These are phyloP conservation scores for Protosalanx chinensis DNA, from an alignment of 2,797 vertebrate species.

Conservation along the genomic window DNA sequence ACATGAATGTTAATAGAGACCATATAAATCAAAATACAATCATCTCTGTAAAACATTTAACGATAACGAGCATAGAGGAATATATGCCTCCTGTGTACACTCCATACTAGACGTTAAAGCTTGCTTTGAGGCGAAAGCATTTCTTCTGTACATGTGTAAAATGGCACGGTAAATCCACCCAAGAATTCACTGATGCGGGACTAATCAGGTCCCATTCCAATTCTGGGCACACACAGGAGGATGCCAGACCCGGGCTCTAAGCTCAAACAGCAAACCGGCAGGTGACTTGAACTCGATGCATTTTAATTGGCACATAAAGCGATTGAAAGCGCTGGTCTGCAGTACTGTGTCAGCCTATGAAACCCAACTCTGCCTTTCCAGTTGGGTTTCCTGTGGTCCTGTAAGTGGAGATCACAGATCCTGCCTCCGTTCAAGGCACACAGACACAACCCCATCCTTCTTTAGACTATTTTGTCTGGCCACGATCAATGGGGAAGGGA, in stretches of 20 bases:
- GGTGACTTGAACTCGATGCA: constrained; percentile 51
- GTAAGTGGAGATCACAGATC: constrained; percentile 13
- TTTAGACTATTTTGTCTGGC: constrained; percentile 9
- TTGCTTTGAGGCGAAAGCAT: background rate
- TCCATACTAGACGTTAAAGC: background rate
- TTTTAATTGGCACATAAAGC: constrained; percentile 6
- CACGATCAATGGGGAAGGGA: constrained; percentile 21
- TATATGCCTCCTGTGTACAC: background rate
- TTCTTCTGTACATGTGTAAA: background rate
- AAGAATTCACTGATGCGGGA: constrained; percentile 42
- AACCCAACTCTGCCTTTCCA: background rate
- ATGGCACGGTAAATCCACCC: constrained; percentile 36
- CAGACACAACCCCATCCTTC: constrained; percentile 3
- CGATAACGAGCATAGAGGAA: background rate
- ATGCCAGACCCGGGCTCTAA: constrained; percentile 32
- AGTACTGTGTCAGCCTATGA: background rate
- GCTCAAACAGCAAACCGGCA: constrained; percentile 46
- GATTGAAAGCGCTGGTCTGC: background rate
- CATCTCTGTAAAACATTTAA: background rate
- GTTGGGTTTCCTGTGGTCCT: constrained; percentile 4
- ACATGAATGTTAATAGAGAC: background rate
- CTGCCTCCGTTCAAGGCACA: background rate
- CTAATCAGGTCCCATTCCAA: constrained; percentile 58
- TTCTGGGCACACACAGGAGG: constrained; percentile 47
- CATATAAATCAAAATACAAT: background rate